Base-by-base conservation (phyloP, 92 coral and sea anemone genomes). In the Actinostola sp. region DNA sequence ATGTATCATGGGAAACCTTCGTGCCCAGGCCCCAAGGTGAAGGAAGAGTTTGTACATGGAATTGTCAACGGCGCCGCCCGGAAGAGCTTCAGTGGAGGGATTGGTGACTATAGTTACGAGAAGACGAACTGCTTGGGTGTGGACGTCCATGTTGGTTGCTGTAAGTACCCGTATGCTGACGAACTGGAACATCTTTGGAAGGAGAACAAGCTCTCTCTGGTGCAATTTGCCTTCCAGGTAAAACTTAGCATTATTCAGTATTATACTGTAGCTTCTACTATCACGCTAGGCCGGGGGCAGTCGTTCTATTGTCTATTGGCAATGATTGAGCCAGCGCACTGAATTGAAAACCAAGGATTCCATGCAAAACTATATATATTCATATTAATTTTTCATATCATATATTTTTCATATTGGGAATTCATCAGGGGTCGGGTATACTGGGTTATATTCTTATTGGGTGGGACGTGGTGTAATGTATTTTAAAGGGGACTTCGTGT, bases 1-100 rank as follows among this genome's bases (percentile, higher is more conserved):
- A 93, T 93, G 98, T 97, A 93, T 81, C 76, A 82, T 80, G 98
- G 98, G 79, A 92, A 91, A 49, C 98, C 98, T 2, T 79, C 91
- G 31, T 93, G 98, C 32, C 98, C 98, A 71, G 98, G 98, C 42
- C 81, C 70, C 49, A 71, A 72, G n/a, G 98, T 87, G 28, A 56
- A 75, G 33, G 92, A 93, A 17, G 87, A 90, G 64, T 93, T 93
- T 68, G 69, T 78, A 1, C 63, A 73, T 33, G 98, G 98, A 24
- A 83, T 91, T 58, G 71, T 89, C 28, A 92, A 89, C 46, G 98
- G 97, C 0, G 96, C 92, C 29, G 91, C 93, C 23, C 77, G 90
- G 86, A 63, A 67, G 54, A 80, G 80, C 28, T 68, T 61, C 7
- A 83, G 63, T 9, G 93, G 93, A 15, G 85, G 88, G 21, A 88